phyloP scores from a whole-genome alignment of 1,140 invertebrate genomes.

The Papilio dardanus region DNA sequence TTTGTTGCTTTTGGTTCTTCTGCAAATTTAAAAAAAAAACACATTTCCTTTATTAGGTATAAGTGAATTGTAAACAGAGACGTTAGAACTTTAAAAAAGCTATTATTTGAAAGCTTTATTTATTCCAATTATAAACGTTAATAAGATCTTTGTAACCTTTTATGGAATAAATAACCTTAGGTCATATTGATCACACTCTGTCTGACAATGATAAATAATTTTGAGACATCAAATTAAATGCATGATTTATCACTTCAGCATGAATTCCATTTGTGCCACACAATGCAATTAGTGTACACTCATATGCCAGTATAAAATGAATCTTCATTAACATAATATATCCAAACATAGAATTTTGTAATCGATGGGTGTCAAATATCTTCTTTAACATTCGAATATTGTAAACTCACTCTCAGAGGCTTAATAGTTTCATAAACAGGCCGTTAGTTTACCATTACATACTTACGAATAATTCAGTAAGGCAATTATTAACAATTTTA shows the following conservation, averaged over 20 bases:
- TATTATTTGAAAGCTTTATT: too few species aligned
- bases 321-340: too few species aligned
- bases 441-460: too few species aligned
- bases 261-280: not conserved
- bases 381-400: too few species aligned
- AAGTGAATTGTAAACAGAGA: too few species aligned
- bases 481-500: not conserved
- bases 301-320: not conserved
- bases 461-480: too few species aligned
- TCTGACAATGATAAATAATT: not conserved
- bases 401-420: too few species aligned
- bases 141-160: not conserved
- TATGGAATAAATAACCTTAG: not conserved
- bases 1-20: conserved; percentile 88
- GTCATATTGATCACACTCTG: not conserved
- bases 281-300: not conserved
- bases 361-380: too few species aligned
- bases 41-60: not conserved
- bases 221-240: not conserved
- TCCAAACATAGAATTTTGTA: too few species aligned
- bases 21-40: conserved; percentile 65
- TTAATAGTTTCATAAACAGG: too few species aligned
- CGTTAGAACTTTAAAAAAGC: too few species aligned
- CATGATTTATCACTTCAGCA: not conserved
- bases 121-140: not conserved